Percentiles rank a stretch among this genome's conserved stretches.
phyloP scores from a whole-genome alignment of 1,140 invertebrate genomes.

The Lepidurus arcticus region DNA sequence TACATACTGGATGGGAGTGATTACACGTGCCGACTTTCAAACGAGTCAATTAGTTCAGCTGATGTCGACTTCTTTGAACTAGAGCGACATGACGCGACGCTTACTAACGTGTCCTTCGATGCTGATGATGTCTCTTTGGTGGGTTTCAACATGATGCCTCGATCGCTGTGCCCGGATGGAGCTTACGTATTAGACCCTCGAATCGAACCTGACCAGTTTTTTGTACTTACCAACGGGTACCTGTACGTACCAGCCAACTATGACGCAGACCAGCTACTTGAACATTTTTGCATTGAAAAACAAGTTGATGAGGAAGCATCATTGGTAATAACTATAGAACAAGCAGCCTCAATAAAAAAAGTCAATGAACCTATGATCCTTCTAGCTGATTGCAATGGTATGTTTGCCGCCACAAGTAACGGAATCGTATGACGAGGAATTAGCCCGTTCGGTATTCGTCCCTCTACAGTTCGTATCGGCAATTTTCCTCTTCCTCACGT shows the following conservation, averaged over 20 bases:
- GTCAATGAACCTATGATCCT: not conserved
- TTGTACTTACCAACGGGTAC: conserved; percentile 18
- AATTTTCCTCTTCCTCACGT: conserved; percentile 62
- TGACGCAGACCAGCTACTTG: not conserved
- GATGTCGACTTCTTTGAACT: conserved; percentile 22
- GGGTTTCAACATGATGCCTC: not conserved
- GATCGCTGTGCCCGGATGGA: not conserved
- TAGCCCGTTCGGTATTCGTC: not conserved
- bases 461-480: conserved; percentile 56
- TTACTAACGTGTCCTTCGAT: not conserved
- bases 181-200: not conserved
- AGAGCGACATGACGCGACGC: not conserved
- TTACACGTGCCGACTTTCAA: not conserved
- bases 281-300: not conserved
- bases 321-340: not conserved
- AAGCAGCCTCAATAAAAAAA: not conserved
- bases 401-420: conserved; percentile 24
- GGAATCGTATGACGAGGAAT: not conserved
- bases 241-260: not conserved
- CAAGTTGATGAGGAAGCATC: not conserved
- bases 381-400: not conserved
- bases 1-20: not conserved
- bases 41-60: not conserved
- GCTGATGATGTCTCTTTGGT: not conserved
- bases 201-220: not conserved